These are phyloP conservation scores for Digitonthophagus gazella DNA, from an alignment of 2,888 invertebrate genomes.

Conservation along the genomic window DNA sequence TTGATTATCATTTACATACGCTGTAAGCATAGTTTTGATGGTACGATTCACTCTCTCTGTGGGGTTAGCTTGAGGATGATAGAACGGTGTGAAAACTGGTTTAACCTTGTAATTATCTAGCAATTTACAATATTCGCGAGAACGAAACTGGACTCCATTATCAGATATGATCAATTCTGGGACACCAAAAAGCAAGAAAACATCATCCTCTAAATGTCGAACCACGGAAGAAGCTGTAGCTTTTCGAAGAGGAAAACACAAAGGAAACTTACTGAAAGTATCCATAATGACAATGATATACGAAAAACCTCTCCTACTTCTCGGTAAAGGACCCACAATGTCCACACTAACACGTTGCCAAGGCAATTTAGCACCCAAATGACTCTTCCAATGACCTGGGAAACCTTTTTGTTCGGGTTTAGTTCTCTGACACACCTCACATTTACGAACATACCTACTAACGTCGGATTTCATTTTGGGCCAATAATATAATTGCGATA, in stretches of 20 bases:
- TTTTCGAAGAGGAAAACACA: conserved; percentile 32
- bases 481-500: conserved; percentile 35
- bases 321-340: conserved; percentile 38
- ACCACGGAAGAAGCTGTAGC: conserved; percentile 29
- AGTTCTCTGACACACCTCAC: too few species aligned
- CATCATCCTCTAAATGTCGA: conserved; percentile 18
- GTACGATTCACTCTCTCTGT: too few species aligned
- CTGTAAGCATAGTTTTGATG: too few species aligned
- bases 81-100: too few species aligned
- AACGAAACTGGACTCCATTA: conserved; percentile 35
- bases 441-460: too few species aligned
- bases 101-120: conserved; percentile 30
- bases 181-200: conserved; percentile 21
- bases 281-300: conserved; percentile 36
- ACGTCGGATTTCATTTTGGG: conserved; percentile 36
- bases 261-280: too few species aligned
- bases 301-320: conserved; percentile 34
- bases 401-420: conserved; percentile 29
- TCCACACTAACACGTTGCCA: too few species aligned
- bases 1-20: too few species aligned
- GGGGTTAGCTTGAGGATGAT: too few species aligned
- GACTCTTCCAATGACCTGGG: conserved; percentile 33
- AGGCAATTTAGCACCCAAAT: conserved; percentile 23
- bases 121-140: conserved; percentile 24
- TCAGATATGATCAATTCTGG: too few species aligned